These are phyloP conservation scores for Sebastes hubbsi DNA, from an alignment of 2,797 vertebrate genomes.

Conservation along the genomic window DNA sequence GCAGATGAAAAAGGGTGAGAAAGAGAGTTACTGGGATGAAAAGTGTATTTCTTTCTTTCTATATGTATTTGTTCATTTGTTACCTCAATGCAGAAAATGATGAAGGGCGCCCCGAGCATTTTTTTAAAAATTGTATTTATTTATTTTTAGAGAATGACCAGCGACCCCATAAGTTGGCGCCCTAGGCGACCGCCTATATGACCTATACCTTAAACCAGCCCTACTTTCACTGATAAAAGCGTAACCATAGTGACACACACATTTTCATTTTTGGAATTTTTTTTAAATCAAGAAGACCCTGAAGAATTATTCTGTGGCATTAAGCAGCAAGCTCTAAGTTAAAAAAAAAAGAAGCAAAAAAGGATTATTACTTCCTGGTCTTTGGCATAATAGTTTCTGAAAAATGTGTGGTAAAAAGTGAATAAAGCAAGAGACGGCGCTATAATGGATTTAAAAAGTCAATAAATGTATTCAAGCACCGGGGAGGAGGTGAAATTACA, in stretches of 20 bases:
- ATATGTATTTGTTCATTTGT: too few relatives aligned
- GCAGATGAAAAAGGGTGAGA: too few relatives aligned
- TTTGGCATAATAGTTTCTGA: background rate
- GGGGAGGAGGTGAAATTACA: background rate
- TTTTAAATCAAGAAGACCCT: background rate
- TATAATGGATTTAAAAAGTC: conserved; percentile 25
- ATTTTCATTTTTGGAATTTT: background rate
- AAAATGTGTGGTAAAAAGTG: background rate
- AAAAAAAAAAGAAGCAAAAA: background rate
- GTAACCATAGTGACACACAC: background rate
- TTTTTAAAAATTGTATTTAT: too few relatives aligned
- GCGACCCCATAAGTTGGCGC: too few relatives aligned
- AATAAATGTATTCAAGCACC: conserved; percentile 16
- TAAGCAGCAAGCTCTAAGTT: background rate
- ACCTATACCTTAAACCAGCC: too few relatives aligned
- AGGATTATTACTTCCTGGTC: background rate
- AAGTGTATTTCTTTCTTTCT: too few relatives aligned
- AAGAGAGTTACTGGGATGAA: too few relatives aligned
- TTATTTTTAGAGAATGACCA: too few relatives aligned
- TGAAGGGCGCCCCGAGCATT: too few relatives aligned
- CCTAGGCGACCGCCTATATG: too few relatives aligned
- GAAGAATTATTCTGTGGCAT: background rate
- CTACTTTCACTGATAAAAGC: background rate
- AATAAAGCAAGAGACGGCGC: background rate
- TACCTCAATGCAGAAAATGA: too few relatives aligned